Evolutionary conservation across 2,888 invertebrate species (phyloP).

Genomic region (Chrysotoxum bicinctum): DNA sequence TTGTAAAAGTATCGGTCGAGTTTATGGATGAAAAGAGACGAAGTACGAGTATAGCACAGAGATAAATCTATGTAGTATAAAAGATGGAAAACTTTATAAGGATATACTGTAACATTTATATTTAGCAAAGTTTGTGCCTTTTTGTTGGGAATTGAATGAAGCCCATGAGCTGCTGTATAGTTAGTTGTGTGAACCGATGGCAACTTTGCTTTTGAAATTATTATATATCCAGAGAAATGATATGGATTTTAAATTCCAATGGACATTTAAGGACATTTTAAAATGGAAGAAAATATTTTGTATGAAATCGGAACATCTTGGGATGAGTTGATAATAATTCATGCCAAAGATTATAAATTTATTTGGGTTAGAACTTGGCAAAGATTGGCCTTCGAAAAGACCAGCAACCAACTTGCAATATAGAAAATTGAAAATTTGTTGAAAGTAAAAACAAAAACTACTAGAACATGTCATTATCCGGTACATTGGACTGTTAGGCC

Average conservation of each 20-base stretch:
- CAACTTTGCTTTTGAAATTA: conserved; percentile 39
- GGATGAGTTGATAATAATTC: background rate
- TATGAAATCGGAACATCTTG: too few species aligned
- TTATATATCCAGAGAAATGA: conserved; percentile 45
- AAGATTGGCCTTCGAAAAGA: too few species aligned
- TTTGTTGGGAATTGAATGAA: conserved; percentile 18
- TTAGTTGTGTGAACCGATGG: background rate
- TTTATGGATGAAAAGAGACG: conserved; percentile 27
- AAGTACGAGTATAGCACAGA: conserved; percentile 36
- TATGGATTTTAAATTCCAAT: background rate
- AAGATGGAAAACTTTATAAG: conserved; percentile 61
- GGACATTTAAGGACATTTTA: background rate
- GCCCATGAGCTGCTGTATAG: conserved; percentile 13
- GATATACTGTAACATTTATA: conserved; percentile 55
- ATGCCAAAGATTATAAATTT: background rate
- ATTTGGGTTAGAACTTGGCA: too few species aligned
- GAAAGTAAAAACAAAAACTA: too few species aligned
- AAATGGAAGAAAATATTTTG: background rate
- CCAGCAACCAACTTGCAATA: too few species aligned
- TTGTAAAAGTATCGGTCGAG: conserved; percentile 21
- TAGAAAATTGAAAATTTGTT: too few species aligned
- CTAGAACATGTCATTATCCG: too few species aligned
- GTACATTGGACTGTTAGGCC: too few species aligned
- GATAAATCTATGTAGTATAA: conserved; percentile 65
- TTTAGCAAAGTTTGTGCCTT: conserved; percentile 39